These are phyloP conservation scores for Rhynchotus rufescens DNA, from an alignment of 2,797 vertebrate species.

Conservation along the genomic window DNA sequence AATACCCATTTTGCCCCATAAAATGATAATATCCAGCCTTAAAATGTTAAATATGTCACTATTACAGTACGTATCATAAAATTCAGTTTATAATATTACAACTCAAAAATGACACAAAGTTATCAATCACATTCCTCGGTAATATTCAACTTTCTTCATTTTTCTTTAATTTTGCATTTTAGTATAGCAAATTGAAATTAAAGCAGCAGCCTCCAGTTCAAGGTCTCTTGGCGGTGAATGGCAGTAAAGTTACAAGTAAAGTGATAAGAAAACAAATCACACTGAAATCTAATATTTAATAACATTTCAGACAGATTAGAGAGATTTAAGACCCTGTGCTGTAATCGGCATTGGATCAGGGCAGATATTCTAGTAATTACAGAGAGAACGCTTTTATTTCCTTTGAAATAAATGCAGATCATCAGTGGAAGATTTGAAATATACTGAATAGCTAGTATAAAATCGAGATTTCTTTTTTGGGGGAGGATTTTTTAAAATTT, in stretches of 20 bases:
- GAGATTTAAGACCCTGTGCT: conserved; percentile 38
- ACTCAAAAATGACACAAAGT: conserved; percentile 63
- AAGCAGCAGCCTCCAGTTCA: conserved; percentile 47
- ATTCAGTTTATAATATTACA: conserved; percentile 79
- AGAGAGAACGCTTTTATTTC: neutral
- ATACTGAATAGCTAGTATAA: neutral
- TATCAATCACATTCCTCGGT: conserved; percentile 73
- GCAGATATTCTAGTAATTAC: conserved; percentile 12
- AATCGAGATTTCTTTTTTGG: neutral
- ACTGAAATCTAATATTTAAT: conserved; percentile 53
- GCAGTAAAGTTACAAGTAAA: conserved; percentile 32
- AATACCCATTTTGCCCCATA: conserved; percentile 78
- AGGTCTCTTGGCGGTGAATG: conserved; percentile 56
- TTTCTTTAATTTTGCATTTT: conserved; percentile 79
- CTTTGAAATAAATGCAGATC: conserved; percentile 37
- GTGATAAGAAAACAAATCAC: conserved; percentile 62
- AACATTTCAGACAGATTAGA: conserved; percentile 41
- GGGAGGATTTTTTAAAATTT: neutral
- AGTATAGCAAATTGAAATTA: conserved; percentile 68
- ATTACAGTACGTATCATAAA: conserved; percentile 67
- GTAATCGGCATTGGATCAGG: conserved; percentile 10
- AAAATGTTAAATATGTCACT: conserved; percentile 80
- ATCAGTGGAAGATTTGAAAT: conserved; percentile 19
- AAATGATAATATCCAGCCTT: conserved; percentile 79
- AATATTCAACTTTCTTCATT: conserved; percentile 67